Evolutionary conservation across 2,888 invertebrate genomes (phyloP), one percentile per base, ranked within the genome.

Genomic region (Girardia tigrina): DNA sequence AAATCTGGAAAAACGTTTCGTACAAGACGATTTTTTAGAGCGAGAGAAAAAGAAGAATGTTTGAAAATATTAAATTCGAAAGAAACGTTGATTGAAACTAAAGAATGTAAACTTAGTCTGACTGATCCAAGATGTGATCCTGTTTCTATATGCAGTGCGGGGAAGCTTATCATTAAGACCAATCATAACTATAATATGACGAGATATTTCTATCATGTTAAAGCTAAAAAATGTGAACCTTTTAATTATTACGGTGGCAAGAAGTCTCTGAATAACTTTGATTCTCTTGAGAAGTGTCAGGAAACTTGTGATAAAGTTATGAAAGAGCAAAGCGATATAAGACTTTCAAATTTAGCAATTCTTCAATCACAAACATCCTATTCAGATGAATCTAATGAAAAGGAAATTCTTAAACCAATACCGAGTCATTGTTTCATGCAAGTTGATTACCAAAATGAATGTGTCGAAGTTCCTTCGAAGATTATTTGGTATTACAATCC

Each of bases 191-290:
- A 27, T 6, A 2, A n/a, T 28, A 2, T 6, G 27, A 71, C 29
- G 2, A 2, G 71, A 6, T 98, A 91, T 90, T 89, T 90, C 85
- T 94, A 89, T 83, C 90, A 94, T 83, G 86, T 86, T 28, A 83
- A 87, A 26, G 87, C 87, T 42, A 88, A 88, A 28, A 86, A 87
- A 29, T 95, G 95, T 82, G 89, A 89, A 80, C 88, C 90, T 2
- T 95, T 94, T 85, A 87, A 87, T 75, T 94, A 89, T 85, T 56
- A 12, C 23, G 90, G 90, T 27, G 93, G 95, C 82, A 89, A 90
- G 71, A 91, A 90, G 0, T 93, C 92, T 83, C 87, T 88, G 70
- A 94, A 94, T 84, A 91, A 91, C 83, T 94, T 94, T 84, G 88
- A 88, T 75, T 83, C 83, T 2, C 81, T 83, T 77, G 20, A 20